Conservation (phyloP, 53 echinoderm and acorn worm species). For the Crossaster papposus region DNA sequence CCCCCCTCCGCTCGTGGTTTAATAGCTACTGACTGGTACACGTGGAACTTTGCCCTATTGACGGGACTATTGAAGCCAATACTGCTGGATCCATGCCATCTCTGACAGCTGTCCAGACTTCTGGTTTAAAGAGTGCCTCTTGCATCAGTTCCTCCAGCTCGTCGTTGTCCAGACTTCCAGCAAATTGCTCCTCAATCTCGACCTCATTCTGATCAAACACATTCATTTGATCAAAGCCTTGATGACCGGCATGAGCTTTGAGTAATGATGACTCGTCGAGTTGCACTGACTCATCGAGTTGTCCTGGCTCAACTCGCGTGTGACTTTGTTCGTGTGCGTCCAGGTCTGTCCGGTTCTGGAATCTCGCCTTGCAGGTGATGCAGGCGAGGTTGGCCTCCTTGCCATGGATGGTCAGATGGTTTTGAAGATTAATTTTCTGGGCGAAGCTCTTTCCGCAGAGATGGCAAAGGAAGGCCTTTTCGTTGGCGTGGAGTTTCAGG, state of each 20-base stretch:
- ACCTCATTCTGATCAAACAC: constrained; percentile 1
- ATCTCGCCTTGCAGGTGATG: constrained; percentile 20
- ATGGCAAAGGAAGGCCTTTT: constrained; percentile 22
- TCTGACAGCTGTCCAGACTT: constrained; percentile 5
- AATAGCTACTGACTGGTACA: no score
- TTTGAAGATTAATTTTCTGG: constrained; percentile 42
- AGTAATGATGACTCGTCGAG: not conserved
- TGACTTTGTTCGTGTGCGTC: constrained; percentile 15
- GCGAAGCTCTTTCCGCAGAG: constrained; percentile 27
- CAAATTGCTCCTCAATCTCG: constrained; percentile 15
- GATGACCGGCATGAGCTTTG: not conserved
- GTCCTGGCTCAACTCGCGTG: not conserved
- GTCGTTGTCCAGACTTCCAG: constrained; percentile 10
- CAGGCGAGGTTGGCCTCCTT: constrained; percentile 25
- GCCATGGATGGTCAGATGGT: constrained; percentile 20
- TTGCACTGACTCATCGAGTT: not conserved
- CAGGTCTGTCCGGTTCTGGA: not conserved
- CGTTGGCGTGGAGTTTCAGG: constrained; percentile 24
- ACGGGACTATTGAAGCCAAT: not conserved
- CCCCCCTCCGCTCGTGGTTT: no score
- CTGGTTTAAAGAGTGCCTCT: constrained; percentile 32
- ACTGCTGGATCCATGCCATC: not conserved
- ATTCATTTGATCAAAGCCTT: constrained; percentile 7
- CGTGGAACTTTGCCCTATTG: no score
- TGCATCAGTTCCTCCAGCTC: constrained; percentile 22